Percentiles rank a stretch among this genome's conserved stretches.
phyloP scores from a whole-genome alignment of 2,888 invertebrate genomes.

The Chaetogeoica ovagalla region DNA sequence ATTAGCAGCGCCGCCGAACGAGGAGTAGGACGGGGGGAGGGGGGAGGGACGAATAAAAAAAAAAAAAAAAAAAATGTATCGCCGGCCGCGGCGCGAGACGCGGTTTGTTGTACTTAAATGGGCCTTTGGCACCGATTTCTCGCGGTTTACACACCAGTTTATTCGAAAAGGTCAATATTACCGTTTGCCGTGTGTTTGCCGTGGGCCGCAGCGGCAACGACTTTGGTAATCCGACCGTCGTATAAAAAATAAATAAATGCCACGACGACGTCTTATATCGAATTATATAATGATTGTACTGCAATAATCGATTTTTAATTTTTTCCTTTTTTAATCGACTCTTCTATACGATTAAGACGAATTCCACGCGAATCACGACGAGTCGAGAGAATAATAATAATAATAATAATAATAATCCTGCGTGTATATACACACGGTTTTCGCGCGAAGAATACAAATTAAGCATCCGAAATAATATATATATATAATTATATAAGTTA shows the following conservation, averaged over 20 bases:
- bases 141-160: neutral
- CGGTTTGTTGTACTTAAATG: constrained; percentile 40
- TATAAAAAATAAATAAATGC: too few species aligned
- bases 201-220: neutral
- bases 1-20: neutral
- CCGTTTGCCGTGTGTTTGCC: constrained; percentile 6
- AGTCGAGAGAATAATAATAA: too few species aligned
- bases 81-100: constrained; percentile 6
- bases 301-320: too few species aligned
- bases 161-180: constrained; percentile 38
- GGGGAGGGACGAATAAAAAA: neutral
- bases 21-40: constrained; percentile 9
- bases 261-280: neutral
- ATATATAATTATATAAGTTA: too few species aligned
- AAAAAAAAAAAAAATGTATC: constrained; percentile 27
- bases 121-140: constrained; percentile 43
- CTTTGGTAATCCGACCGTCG: neutral
- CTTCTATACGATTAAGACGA: too few species aligned
- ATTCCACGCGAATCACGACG: too few species aligned
- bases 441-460: too few species aligned
- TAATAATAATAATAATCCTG: too few species aligned
- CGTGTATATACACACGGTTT: too few species aligned
- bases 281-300: too few species aligned
- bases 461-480: too few species aligned
- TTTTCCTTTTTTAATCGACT: too few species aligned